Base-by-base conservation (phyloP, 1,140 invertebrate genomes). In the Ips nitidus region DNA sequence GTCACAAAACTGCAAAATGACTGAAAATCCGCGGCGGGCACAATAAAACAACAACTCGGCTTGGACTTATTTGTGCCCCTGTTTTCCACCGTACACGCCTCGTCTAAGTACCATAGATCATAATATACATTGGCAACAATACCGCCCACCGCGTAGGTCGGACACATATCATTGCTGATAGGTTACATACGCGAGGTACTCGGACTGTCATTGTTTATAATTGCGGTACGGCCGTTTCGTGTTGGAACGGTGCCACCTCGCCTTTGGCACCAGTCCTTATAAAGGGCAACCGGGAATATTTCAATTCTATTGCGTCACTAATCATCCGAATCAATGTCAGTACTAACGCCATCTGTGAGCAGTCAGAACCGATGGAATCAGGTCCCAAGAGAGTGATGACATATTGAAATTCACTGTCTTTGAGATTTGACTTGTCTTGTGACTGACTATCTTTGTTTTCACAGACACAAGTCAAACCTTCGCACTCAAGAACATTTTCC, bases 11-110 rank as follows among this genome's bases (percentile, higher is more conserved):
- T 57, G 41, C 39, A 22, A 45, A 65, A 66, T 55, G 40, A 39
- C 52, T 38, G 52, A 66, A 41, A 52, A 36, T 47, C 38, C 39
- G 47, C 42, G 22, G 60, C 41, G 36, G 52, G 36, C 37, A 52
- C 53, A 56, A 57, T 66, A 66, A 71, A 22, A 22, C 22, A 22
- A 22, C 22, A 22, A 66, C 65, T 62, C 61, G 66, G 57, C 65
- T 55, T 36, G 41, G 38, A 47, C 64, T 62, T 66, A 67, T 71
- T 71, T 71, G 70, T 66, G 64, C 64, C 70, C 70, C 55, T 55
- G 70, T 62, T 71, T 71, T 71, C 70, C 58, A 67, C 64, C 62
- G 50, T 65, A 59, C 69, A 58, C 66, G 52, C 64, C 61, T 57
- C 53, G 52, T 61, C 70, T 65, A 70, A 41, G 43, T 56, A 61